Conservation (phyloP, 1,140 invertebrate species). For the Megalonaias nervosa region DNA sequence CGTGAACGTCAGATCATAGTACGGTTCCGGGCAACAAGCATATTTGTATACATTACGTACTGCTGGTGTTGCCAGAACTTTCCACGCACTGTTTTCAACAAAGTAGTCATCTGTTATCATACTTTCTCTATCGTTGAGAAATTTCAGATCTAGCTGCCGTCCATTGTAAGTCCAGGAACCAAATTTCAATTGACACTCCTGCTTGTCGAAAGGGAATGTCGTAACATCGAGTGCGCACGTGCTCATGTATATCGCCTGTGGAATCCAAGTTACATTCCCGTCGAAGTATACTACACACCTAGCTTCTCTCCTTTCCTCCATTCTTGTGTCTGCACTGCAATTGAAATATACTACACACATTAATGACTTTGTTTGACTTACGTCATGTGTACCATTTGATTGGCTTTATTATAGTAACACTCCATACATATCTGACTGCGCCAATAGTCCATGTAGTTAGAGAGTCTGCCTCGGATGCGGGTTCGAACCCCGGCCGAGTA, state of each 20-base stretch:
- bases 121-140: constrained; percentile 21
- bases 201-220: constrained; percentile 70
- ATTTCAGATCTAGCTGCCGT: constrained; percentile 59
- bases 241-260: constrained; percentile 98
- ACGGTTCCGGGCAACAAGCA: constrained; percentile 67
- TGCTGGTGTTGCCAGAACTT: constrained; percentile 57
- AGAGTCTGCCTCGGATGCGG: no score
- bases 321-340: constrained; percentile 66
- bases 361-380: no score
- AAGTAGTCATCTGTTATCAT: constrained; percentile 58
- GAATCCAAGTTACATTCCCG: constrained; percentile 96
- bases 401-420: no score
- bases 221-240: constrained; percentile 84
- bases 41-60: constrained; percentile 57
- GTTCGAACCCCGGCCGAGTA: no score
- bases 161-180: constrained; percentile 71
- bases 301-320: constrained; percentile 67
- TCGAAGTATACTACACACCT: constrained; percentile 77
- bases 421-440: no score
- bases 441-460: no score
- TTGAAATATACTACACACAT: no score
- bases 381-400: no score
- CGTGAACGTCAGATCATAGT: constrained; percentile 68
- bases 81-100: constrained; percentile 70
- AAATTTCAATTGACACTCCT: constrained; percentile 69